Conservation (phyloP, 23 tunicate genomes). For the Halocynthia roretzi region DNA sequence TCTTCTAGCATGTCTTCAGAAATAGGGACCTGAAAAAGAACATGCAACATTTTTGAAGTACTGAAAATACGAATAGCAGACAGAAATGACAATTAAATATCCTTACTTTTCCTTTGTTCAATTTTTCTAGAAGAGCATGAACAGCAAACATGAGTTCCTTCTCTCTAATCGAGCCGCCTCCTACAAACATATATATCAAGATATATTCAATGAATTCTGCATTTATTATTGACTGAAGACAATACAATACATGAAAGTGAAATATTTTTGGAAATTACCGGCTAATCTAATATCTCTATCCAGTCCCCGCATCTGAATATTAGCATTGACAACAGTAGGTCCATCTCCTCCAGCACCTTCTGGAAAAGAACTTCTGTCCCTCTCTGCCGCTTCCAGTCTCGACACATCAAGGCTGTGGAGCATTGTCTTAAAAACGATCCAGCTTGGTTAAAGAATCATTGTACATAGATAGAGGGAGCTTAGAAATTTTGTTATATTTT, state of each 20-base stretch:
- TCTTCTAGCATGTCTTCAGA: slow-evolving; percentile 82
- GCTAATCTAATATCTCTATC: slow-evolving; percentile 58
- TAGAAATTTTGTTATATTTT: not conserved
- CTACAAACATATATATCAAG: not conserved
- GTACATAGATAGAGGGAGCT: not conserved
- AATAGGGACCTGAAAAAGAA: slow-evolving; percentile 45
- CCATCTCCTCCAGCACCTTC: slow-evolving; percentile 24
- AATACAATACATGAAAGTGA: not conserved
- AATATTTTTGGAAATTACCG: slow-evolving; percentile 14
- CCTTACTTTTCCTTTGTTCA: slow-evolving; percentile 84
- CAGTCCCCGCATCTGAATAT: slow-evolving; percentile 36
- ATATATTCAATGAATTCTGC: not conserved
- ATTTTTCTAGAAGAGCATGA: slow-evolving; percentile 49
- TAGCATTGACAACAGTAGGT: slow-evolving; percentile 48
- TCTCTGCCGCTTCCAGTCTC: slow-evolving; percentile 56
- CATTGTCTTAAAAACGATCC: slow-evolving; percentile 41
- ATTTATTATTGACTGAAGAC: not conserved
- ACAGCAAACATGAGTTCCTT: slow-evolving; percentile 16
- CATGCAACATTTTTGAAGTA: not conserved
- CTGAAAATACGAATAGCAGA: not conserved
- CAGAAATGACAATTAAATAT: not conserved
- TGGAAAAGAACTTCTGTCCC: slow-evolving; percentile 4
- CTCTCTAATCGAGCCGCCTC: slow-evolving; percentile 15
- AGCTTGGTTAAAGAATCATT: not conserved
- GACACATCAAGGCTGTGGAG: slow-evolving; percentile 67